Evolutionary conservation across 2,113 vertebrate species (phyloP).

Genomic region (Trachemys scripta): DNA sequence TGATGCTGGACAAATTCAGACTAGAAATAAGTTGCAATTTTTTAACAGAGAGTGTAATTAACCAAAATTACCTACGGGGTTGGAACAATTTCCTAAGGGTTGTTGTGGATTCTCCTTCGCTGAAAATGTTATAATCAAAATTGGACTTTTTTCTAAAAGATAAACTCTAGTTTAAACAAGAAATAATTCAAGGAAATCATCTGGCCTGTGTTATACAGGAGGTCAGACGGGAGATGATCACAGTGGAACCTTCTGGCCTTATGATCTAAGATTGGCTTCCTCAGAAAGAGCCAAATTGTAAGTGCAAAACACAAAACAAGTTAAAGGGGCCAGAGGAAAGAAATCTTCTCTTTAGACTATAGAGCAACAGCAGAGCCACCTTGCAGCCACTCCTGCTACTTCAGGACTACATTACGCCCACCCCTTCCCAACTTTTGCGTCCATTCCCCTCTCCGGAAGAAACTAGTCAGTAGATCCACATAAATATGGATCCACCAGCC

Average conservation of each 20-base stretch:
- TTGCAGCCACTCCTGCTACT: too few relatives aligned
- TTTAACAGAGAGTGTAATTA: neutral
- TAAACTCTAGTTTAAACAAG: slow-evolving; percentile 23
- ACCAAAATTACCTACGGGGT: neutral
- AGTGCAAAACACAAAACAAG: slow-evolving; percentile 19
- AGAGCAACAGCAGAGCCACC: too few relatives aligned
- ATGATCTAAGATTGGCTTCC: neutral
- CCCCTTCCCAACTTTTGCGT: neutral
- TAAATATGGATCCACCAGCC: neutral
- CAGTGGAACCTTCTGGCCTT: neutral
- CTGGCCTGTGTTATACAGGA: neutral
- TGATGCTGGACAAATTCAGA: neutral
- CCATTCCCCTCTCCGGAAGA: neutral
- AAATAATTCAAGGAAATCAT: neutral
- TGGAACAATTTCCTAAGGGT: neutral
- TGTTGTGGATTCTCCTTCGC: neutral
- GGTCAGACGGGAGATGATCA: neutral
- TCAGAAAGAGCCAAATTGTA: neutral
- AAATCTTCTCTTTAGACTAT: neutral
- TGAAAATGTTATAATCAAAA: slow-evolving; percentile 29
- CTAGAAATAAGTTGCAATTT: too few relatives aligned
- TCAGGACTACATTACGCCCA: too few relatives aligned
- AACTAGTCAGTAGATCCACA: neutral
- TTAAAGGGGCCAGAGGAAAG: neutral
- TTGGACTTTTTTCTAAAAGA: slow-evolving; percentile 4